These are phyloP conservation scores for Hydractinia symbiolongicarpus DNA, from an alignment of 30 jellyfish, hydroid and myxozoan genomes.

Conservation along the genomic window DNA sequence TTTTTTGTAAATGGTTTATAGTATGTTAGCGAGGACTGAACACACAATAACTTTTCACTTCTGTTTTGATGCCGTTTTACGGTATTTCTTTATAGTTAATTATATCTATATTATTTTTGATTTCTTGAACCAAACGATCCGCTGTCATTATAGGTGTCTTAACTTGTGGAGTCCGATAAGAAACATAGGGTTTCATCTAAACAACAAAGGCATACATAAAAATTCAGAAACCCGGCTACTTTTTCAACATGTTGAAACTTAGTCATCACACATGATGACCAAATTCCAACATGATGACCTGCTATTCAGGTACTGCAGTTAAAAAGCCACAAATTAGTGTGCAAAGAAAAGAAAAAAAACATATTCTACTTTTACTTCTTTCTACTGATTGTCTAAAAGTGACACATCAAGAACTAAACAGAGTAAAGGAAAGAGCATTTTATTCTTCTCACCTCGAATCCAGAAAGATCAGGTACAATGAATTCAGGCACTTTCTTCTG, in stretches of 20 bases:
- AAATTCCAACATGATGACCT: too few species aligned
- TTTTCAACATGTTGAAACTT: neutral
- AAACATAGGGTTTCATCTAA: constrained; percentile 89
- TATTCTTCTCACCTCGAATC: constrained; percentile 46
- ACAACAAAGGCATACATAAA: neutral
- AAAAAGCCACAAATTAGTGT: neutral
- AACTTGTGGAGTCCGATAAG: constrained; percentile 68
- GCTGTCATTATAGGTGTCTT: constrained; percentile 56
- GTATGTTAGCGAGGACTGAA: too few species aligned
- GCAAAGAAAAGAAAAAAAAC: neutral
- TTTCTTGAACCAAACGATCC: constrained; percentile 54
- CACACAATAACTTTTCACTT: too few species aligned
- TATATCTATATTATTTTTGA: constrained; percentile 45
- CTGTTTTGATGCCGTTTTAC: neutral
- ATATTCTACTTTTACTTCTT: neutral
- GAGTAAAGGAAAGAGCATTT: neutral
- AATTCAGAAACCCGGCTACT: neutral
- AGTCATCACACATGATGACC: neutral
- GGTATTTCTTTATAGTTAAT: constrained; percentile 78
- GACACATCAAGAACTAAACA: neutral
- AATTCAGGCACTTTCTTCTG: constrained; percentile 73
- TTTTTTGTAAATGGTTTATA: too few species aligned
- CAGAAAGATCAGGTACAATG: constrained; percentile 88
- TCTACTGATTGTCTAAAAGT: neutral
- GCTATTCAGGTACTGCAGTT: neutral